Evolutionary conservation across 2,113 vertebrate species (phyloP).

Genomic region (Coptodon bakossiorum): DNA sequence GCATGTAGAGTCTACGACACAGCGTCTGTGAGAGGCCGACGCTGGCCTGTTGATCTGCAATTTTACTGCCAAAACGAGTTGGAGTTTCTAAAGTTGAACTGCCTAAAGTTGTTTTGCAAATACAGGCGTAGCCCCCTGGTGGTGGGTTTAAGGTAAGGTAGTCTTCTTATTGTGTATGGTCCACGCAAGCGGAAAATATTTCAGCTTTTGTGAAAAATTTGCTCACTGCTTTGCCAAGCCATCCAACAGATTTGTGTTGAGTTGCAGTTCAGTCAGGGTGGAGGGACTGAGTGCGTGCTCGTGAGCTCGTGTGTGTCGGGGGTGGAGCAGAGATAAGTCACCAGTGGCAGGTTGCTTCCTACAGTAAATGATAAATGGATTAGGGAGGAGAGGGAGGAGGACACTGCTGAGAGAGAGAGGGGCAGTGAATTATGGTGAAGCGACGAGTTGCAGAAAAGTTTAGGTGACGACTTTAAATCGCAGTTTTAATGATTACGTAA

Average conservation of each 20-base stretch:
- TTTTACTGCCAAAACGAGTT: background rate
- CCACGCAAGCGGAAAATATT: background rate
- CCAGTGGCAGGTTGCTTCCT: slow-evolving; percentile 66
- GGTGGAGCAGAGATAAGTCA: slow-evolving; percentile 67
- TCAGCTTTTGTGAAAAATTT: background rate
- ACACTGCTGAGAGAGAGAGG: background rate
- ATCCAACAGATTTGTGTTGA: background rate
- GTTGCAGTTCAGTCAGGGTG: background rate
- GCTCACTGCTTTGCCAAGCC: background rate
- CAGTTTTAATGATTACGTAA: fast-evolving
- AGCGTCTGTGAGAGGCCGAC: fast-evolving
- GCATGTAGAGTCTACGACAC: fast-evolving
- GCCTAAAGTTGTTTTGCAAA: background rate
- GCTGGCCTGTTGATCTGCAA: background rate
- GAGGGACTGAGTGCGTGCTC: background rate
- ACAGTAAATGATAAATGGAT: slow-evolving; percentile 61
- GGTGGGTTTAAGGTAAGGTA: background rate
- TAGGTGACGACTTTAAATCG: background rate
- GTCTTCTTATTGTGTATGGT: fast-evolving
- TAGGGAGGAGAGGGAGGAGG: slow-evolving; percentile 31
- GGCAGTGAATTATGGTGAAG: background rate
- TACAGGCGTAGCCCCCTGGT: background rate
- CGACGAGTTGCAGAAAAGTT: background rate
- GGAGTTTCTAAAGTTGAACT: background rate
- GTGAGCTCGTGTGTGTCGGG: background rate